Evolutionary conservation across 2,888 invertebrate species (phyloP), one percentile per base, ranked within the genome.

Genomic region (Aphelenchoides bicaudatus): DNA sequence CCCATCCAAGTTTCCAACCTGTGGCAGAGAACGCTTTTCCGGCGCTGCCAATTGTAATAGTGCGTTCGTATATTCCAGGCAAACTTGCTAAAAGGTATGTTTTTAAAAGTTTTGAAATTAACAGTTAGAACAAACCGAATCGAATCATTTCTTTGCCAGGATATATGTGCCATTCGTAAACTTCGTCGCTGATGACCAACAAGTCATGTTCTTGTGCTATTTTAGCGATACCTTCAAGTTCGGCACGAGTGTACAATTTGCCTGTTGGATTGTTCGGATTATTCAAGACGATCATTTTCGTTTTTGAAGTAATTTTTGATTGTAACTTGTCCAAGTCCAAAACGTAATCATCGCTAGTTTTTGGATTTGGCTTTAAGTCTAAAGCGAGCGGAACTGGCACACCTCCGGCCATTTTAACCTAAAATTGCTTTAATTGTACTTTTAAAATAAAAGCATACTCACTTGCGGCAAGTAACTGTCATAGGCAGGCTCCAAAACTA

Each of bases 221-320:
- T 67, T 87, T 84, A 0, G 92, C 92, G 67, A 98, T 88, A 64
- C 80, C 72, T 62, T 81, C 75, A 30, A 84, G 66, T 68, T 84
- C 84, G 29, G 80, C 78, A 31, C 63, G 60, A 0, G 71, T 73
- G 69, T 79, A 83, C 5, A 83, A 78, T 79, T 98, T 98, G 43
- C 98, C 98, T 0, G 91, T 81, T 0, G 98, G 98, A 82, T 99
- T 99, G 81, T 98, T 90, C 0, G 98, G 98, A 0, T 92, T 93
- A 81, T 96, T 98, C 13, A 96, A 71, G 55, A 98, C 88, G 2
- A 98, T 39, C 59, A 73, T 70, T 57, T 98, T 98, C 0, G 98
- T 98, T 79, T 88, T 89, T 1, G 82, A 78, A 70, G 85, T 91
- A 80, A 98, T 94, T 6, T 90, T 82, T 0, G 85, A 83, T 56